Conservation (phyloP, 1,140 invertebrate genomes). For the Camponotus pennsylvanicus region DNA sequence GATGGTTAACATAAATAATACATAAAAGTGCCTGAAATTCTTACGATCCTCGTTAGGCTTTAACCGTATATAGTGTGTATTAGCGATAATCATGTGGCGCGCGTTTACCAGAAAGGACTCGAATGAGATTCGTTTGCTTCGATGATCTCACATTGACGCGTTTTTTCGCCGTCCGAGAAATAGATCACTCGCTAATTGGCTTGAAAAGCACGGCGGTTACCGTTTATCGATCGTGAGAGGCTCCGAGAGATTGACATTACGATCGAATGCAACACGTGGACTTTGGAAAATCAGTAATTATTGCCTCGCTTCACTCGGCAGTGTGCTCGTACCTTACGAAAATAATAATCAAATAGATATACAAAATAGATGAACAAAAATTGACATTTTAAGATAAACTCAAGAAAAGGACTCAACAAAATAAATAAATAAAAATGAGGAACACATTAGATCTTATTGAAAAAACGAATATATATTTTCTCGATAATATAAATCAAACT, state of each 20-base stretch:
- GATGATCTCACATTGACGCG: constrained; percentile 24
- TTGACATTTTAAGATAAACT: neutral
- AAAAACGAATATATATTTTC: no score
- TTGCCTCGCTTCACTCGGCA: no score
- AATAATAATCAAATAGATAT: neutral
- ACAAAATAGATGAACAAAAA: neutral
- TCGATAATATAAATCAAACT: no score
- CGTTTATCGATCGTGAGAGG: constrained; percentile 54
- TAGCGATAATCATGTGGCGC: constrained; percentile 29
- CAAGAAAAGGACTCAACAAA: neutral
- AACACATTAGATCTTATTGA: no score
- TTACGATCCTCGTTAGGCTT: constrained; percentile 34
- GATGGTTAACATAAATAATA: neutral
- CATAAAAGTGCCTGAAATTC: constrained; percentile 40
- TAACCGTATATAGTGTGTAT: constrained; percentile 55
- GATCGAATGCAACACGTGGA: constrained; percentile 56
- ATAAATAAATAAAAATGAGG: no score
- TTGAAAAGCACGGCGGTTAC: constrained; percentile 11
- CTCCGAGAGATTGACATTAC: constrained; percentile 42
- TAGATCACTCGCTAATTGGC: constrained; percentile 73
- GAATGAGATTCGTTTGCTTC: constrained; percentile 36
- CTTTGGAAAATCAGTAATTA: constrained; percentile 55
- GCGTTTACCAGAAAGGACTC: constrained; percentile 23
- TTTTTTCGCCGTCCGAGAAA: constrained; percentile 62
- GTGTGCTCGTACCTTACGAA: no score